Base-by-base conservation (phyloP, 2,888 invertebrate genomes). In the Scaptomyza cyrtandrae region DNA sequence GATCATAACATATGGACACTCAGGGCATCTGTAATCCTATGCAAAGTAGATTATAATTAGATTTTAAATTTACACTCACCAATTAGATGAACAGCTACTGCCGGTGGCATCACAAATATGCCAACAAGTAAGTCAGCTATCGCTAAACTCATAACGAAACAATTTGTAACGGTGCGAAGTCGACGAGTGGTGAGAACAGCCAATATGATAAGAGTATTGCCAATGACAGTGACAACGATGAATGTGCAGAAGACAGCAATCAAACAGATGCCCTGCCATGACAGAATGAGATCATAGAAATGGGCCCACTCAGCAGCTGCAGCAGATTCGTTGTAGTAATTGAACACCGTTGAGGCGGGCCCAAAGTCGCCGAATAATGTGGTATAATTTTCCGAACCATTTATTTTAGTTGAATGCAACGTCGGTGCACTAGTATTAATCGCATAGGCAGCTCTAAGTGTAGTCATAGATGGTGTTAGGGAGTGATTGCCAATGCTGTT, bases 111-210 rank as follows among this genome's bases (percentile, higher is more conserved):
- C 0, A 99, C 98, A 87, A 97, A 96, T 35, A 98, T 95, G 1
- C 98, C 99, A 4, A 99, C 98, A 75, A 98, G 92, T 91, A 98
- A 94, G 93, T 99, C 99, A 48, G 98, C 98, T 0, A 96, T 96
- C 0, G 98, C 98, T 90, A 99, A 93, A 56, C 98, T 98, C 89
- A 98, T 97, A 74, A 99, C 98, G 92, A 98, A 98, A 90, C 98
- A 97, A 91, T 99, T 98, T 52, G 98, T 98, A 35, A 98, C 97
- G 0, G 98, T 98, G 75, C 98, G 94, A 74, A 99, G 93, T 75
- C 98, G 94, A 77, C 96, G 95, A 0, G 97, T 97, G 0, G 97
- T 97, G 80, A 97, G 94, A 53, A 98, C 98, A 7, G 98, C 97
- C 19, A 96, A 94, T 78, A 98, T 98, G 60, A 98, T 97, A 85